These are phyloP conservation scores for Embiotoca jacksoni DNA, from an alignment of 2,113 vertebrate genomes.

Conservation along the genomic window DNA sequence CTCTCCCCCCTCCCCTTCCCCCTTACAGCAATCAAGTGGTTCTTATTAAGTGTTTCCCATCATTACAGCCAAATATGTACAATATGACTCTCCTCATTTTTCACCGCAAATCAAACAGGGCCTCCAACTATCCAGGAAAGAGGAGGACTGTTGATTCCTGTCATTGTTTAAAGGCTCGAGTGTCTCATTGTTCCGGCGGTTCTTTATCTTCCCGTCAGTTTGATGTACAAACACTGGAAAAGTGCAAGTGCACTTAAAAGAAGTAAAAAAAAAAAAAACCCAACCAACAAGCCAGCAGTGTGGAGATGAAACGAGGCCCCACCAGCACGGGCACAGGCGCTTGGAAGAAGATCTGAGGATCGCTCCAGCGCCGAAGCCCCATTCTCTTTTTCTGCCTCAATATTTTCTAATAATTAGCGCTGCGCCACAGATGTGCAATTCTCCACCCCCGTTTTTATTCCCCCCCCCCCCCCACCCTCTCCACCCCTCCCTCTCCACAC, in stretches of 20 bases:
- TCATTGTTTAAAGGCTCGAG: neutral
- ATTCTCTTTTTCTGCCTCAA: conserved; percentile 62
- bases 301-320: conserved; percentile 79
- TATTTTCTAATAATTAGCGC: conserved; percentile 84
- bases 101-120: too few species aligned
- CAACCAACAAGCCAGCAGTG: conserved; percentile 15
- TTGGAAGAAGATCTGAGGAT: conserved; percentile 87
- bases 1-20: neutral
- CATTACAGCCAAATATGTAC: too few species aligned
- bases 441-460: conserved; percentile 21
- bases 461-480: neutral
- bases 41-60: too few species aligned
- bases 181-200: conserved; percentile 15
- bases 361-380: conserved; percentile 60
- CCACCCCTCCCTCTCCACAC: conserved; percentile 25
- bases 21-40: too few species aligned
- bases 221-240: conserved; percentile 46
- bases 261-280: too few species aligned
- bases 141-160: neutral
- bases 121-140: neutral
- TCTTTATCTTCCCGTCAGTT: conserved; percentile 24
- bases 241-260: conserved; percentile 64
- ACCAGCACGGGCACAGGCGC: conserved; percentile 75
- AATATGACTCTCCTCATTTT: too few species aligned
- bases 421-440: conserved; percentile 83